Conservation (phyloP, 2,113 vertebrate species). For the Daboia siamensis region DNA sequence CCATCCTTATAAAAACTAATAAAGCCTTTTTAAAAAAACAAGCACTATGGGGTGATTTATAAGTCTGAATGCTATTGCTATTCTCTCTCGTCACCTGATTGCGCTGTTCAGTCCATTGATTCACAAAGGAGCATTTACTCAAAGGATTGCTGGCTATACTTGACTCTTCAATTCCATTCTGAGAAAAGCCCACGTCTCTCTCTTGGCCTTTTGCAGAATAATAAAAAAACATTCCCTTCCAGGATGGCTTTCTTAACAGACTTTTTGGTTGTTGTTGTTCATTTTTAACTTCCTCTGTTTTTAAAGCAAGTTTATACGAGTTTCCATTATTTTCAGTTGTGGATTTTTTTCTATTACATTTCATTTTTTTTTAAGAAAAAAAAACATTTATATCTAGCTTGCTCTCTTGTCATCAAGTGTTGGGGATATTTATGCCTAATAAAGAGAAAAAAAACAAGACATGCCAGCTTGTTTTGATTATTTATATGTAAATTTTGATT, state of each 20-base stretch:
- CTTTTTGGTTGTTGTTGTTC: background rate
- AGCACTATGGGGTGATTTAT: background rate
- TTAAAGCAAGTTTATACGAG: background rate
- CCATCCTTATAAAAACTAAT: no score
- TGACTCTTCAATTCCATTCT: background rate
- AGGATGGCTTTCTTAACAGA: background rate
- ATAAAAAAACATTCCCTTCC: background rate
- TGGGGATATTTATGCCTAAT: background rate
- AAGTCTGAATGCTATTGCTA: no score
- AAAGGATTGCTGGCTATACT: background rate
- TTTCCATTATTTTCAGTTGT: background rate
- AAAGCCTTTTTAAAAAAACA: background rate
- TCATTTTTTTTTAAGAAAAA: background rate
- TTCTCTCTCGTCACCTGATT: background rate
- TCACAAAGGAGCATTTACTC: background rate
- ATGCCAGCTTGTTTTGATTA: background rate
- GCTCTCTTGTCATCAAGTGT: background rate
- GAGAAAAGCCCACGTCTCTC: background rate
- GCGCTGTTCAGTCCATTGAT: background rate
- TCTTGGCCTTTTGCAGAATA: background rate
- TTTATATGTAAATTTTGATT: no score
- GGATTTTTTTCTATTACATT: background rate
- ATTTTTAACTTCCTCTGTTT: background rate
- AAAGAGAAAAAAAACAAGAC: background rate
- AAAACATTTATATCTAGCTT: background rate